Evolutionary conservation across 1,140 invertebrate genomes (phyloP).

Genomic region (Hyles vespertilio): DNA sequence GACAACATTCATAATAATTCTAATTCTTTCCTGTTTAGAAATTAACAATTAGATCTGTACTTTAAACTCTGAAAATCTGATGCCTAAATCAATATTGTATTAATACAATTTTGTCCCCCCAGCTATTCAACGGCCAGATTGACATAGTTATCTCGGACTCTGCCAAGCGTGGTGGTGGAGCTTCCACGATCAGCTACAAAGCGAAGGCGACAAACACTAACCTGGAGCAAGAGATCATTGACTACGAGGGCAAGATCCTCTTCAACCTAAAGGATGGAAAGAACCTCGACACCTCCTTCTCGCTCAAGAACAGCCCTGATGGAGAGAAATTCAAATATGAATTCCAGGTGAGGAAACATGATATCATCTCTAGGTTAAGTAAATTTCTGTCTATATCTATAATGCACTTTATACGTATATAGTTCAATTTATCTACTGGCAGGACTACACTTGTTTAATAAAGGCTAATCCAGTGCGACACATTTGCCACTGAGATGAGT

Average conservation of each 20-base stretch:
- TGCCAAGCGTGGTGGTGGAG: slow-evolving; percentile 72
- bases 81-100: no score
- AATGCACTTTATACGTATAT: no score
- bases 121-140: slow-evolving; percentile 57
- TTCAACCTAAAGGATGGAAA: slow-evolving; percentile 59
- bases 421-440: no score
- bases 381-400: no score
- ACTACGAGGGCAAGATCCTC: slow-evolving; percentile 62
- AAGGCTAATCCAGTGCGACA: no score
- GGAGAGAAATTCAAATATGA: slow-evolving; percentile 53
- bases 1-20: no score
- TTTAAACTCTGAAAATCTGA: no score
- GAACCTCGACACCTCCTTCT: slow-evolving; percentile 56
- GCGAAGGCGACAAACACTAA: slow-evolving; percentile 45
- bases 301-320: slow-evolving; percentile 50
- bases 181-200: slow-evolving; percentile 53
- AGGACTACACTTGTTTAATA: no score
- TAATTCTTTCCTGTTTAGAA: no score
- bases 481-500: no score
- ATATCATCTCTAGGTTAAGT: neutral
- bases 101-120: neutral
- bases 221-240: slow-evolving; percentile 55
- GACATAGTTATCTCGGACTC: slow-evolving; percentile 71
- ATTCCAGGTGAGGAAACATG: slow-evolving; percentile 44
- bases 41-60: no score